phyloP scores from a whole-genome alignment of 2,888 invertebrate species.

The Microchrysa polita region DNA sequence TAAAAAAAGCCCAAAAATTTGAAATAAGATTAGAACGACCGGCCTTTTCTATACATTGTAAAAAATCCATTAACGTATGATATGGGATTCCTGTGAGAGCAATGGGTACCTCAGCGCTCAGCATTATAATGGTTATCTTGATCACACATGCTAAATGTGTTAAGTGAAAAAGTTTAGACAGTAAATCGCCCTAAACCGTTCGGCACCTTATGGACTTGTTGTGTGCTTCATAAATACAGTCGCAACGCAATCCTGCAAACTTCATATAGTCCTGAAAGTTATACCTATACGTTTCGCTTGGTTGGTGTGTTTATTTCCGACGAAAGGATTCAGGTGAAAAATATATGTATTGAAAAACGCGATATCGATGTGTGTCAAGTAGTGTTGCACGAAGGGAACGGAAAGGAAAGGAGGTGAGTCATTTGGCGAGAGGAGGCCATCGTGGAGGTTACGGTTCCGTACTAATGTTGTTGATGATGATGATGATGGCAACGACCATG shows the following conservation, averaged over 20 bases:
- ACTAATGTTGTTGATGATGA: too few species aligned
- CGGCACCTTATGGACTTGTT: background rate
- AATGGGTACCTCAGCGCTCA: background rate
- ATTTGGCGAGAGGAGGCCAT: too few species aligned
- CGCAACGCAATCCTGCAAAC: too few species aligned
- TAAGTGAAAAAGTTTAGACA: slow-evolving; percentile 25
- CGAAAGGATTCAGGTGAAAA: slow-evolving; percentile 7
- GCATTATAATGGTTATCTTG: slow-evolving; percentile 10
- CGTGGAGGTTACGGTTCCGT: too few species aligned
- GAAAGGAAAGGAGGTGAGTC: too few species aligned
- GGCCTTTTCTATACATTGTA: background rate
- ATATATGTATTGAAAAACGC: slow-evolving; percentile 2
- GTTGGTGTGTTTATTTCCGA: too few species aligned
- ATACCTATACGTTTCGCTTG: too few species aligned
- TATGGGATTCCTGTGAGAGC: background rate
- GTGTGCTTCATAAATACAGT: background rate
- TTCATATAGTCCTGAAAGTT: too few species aligned
- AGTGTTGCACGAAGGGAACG: background rate
- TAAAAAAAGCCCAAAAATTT: background rate
- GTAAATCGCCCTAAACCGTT: background rate
- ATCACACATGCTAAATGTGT: slow-evolving; percentile 25
- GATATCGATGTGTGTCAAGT: slow-evolving; percentile 8
- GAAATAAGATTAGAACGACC: background rate
- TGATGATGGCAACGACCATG: too few species aligned
- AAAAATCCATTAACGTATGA: background rate